These are phyloP conservation scores for Irena cyanogastra DNA, from an alignment of 2,113 vertebrate species.

Conservation along the genomic window DNA sequence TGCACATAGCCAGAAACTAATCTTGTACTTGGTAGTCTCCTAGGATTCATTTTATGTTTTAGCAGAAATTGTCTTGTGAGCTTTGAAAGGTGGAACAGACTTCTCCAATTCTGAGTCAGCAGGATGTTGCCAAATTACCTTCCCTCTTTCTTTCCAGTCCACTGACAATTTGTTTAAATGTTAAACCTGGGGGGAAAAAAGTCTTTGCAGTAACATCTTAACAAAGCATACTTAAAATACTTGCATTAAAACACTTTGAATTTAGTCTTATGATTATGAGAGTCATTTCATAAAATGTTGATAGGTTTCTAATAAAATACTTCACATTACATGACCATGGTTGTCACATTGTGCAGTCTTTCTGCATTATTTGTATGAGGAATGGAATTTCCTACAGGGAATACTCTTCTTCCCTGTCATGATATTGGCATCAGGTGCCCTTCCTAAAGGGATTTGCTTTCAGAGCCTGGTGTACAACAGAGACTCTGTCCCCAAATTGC, in stretches of 20 bases:
- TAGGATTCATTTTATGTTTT: background rate
- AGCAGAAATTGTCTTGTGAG: background rate
- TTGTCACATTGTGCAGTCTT: background rate
- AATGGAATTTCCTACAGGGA: background rate
- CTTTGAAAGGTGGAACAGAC: background rate
- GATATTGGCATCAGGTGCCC: background rate
- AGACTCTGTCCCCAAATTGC: background rate
- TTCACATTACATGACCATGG: background rate
- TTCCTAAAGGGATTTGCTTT: background rate
- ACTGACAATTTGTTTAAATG: background rate
- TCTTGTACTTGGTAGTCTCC: background rate
- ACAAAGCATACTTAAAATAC: background rate
- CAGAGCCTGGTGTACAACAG: background rate
- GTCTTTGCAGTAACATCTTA: background rate
- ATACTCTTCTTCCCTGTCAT: background rate
- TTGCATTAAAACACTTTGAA: background rate
- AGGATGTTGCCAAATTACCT: background rate
- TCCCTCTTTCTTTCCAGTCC: background rate
- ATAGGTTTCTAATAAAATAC: background rate
- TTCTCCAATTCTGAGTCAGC: background rate
- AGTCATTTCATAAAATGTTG: background rate
- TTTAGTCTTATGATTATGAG: background rate
- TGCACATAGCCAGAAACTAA: background rate
- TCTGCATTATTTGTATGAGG: background rate
- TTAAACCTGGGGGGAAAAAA: background rate